Evolutionary conservation across 2,888 invertebrate genomes (phyloP).

Genomic region (Lydus trimaculatus): DNA sequence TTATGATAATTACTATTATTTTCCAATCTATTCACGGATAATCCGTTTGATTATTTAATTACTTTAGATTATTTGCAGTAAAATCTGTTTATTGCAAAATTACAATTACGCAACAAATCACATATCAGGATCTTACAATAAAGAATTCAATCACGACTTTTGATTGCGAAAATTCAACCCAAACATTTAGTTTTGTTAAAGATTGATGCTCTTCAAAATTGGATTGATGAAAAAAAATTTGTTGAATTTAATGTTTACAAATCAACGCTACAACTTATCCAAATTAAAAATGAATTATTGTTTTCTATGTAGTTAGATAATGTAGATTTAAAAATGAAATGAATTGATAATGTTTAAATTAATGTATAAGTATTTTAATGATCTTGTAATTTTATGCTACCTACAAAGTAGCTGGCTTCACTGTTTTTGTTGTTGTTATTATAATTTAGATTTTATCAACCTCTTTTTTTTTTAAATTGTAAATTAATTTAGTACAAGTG

Average conservation of each 20-base stretch:
- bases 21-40: neutral
- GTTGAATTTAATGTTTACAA: neutral
- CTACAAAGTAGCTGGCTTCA: neutral
- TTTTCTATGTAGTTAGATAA: neutral
- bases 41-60: neutral
- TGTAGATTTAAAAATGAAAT: neutral
- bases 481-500: too few relatives aligned
- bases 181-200: too few relatives aligned
- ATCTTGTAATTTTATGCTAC: constrained; percentile 8
- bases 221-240: neutral
- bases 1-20: constrained; percentile 2
- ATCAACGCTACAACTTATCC: neutral
- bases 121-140: neutral
- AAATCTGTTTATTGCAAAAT: neutral
- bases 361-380: constrained; percentile 5
- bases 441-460: neutral
- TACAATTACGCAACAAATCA: neutral
- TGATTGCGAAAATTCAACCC: neutral
- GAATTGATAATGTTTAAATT: neutral
- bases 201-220: neutral
- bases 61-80: neutral
- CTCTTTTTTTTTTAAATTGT: neutral
- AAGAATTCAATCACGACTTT: neutral
- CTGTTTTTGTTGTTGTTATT: neutral
- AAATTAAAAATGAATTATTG: constrained; percentile 2